Base-by-base conservation (phyloP, 1,140 invertebrate species). In the Penaeus japonicus region DNA sequence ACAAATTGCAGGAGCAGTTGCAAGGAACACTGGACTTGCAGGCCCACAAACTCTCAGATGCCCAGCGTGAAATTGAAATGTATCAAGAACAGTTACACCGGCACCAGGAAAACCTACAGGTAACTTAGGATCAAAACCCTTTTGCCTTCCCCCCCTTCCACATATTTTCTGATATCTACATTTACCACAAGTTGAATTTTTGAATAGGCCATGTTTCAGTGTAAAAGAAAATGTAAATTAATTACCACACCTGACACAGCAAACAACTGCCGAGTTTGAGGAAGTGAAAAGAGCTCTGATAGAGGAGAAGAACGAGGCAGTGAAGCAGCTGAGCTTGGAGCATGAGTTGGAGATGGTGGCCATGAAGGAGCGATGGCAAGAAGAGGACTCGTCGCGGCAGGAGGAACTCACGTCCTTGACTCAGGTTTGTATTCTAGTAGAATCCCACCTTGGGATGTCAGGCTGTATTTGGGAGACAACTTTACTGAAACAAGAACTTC, bases 291-390 rank as follows among this genome's bases (percentile, higher is more conserved):
- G 83, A 53, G 32, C 35, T 57, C 70, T 90, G 59, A 65, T 81
- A 57, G 65, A 79, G 15, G 90, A 91, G 65, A 91, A 90, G 59
- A 85, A 88, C 94, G 94, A 18, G 84, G 75, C 81, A 59, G 84
- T 90, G 20, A 91, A 91, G 70, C 80, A 90, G 32, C 62, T 91
- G 86, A 92, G 89, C 65, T 92, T 95, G 17, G 94, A 95, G 90
- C 95, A 96, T 91, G 95, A 96, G 91, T 91, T 95, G 57, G 95
- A 96, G 91, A 92, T 96, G 73, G 89, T 73, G 20, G 55, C 47
- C 39, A 24, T 88, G 70, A 89, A 91, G 47, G 84, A 91, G 79
- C 65, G 84, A 73, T 85, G 89, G 75, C n/a, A 59, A 20, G 78
- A 87, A 27, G 89, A 80, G 62, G 90, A 91, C 84, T 75, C 84